A percentile compares a stretch with the other conserved stretches of the same genome.
These are phyloP conservation scores for Carassius carassius DNA, from an alignment of 2,113 vertebrate genomes.

Conservation along the genomic window DNA sequence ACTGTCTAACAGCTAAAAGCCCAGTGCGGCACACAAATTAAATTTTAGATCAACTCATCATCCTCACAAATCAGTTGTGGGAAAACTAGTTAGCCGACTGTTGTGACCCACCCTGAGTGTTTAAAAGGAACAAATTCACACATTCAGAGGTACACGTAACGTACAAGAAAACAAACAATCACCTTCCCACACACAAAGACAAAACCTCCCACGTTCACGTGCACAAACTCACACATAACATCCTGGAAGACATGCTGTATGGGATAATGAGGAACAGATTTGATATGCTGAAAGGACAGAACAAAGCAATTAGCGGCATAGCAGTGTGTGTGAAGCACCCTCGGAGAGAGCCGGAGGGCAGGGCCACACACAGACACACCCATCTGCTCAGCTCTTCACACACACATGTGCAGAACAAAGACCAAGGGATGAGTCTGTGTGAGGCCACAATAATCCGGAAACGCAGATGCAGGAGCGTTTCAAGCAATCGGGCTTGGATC, in stretches of 20 bases:
- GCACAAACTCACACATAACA: constrained; percentile 49
- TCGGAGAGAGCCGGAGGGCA: constrained; percentile 53
- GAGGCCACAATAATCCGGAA: background rate
- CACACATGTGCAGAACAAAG: constrained; percentile 41
- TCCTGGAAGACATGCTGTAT: constrained; percentile 60
- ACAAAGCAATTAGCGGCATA: constrained; percentile 66
- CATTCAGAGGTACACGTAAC: background rate
- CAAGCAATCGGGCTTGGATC: background rate
- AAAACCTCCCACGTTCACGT: constrained; percentile 22
- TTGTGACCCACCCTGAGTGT: background rate
- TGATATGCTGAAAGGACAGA: constrained; percentile 66
- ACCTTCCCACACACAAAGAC: constrained; percentile 49
- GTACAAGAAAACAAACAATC: constrained; percentile 2
- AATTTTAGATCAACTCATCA: background rate
- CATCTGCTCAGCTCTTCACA: constrained; percentile 68
- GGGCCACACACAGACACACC: constrained; percentile 61
- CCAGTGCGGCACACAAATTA: background rate
- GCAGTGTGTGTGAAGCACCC: constrained; percentile 46
- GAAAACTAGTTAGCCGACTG: background rate
- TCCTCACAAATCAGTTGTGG: background rate
- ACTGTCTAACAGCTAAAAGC: background rate
- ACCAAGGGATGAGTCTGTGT: constrained; percentile 3
- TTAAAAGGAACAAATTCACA: constrained; percentile 14
- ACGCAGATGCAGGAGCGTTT: background rate
- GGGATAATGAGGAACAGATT: constrained; percentile 68